Conservation (phyloP, 53 echinoderm and acorn worm species). For the Apostichopus leukothele region DNA sequence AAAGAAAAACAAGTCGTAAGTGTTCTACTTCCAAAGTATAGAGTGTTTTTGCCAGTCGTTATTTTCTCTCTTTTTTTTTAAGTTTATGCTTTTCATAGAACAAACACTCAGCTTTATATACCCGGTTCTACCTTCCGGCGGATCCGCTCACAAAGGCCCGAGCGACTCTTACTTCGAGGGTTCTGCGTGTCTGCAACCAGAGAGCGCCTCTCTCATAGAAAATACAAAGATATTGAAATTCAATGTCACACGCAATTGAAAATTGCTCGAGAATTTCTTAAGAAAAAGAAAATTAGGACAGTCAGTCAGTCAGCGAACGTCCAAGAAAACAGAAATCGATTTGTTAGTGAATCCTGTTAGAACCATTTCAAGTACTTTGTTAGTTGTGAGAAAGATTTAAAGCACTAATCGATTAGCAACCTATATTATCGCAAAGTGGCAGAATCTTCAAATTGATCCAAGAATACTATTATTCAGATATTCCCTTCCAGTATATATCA, state of each 20-base stretch:
- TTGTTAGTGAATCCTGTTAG: neutral
- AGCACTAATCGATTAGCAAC: neutral
- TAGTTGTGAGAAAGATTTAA: neutral
- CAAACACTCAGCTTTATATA: neutral
- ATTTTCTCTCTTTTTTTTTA: too few species aligned
- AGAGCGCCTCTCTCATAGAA: neutral
- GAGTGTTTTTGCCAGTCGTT: too few species aligned
- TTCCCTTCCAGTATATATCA: too few species aligned
- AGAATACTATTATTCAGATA: too few species aligned
- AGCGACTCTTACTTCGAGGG: neutral
- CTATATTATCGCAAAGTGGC: neutral
- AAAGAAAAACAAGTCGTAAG: too few species aligned
- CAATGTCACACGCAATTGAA: neutral
- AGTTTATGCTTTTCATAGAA: neutral
- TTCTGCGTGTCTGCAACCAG: neutral
- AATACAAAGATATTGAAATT: constrained; percentile 1
- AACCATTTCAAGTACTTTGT: neutral
- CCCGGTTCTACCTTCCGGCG: neutral
- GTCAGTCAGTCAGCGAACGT: neutral
- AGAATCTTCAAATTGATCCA: neutral
- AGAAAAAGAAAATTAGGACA: neutral
- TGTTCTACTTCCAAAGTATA: too few species aligned
- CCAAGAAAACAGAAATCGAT: neutral
- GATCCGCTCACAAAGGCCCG: neutral
- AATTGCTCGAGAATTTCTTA: neutral